Conservation (phyloP, 2,113 vertebrate species). For the Lota lota region DNA sequence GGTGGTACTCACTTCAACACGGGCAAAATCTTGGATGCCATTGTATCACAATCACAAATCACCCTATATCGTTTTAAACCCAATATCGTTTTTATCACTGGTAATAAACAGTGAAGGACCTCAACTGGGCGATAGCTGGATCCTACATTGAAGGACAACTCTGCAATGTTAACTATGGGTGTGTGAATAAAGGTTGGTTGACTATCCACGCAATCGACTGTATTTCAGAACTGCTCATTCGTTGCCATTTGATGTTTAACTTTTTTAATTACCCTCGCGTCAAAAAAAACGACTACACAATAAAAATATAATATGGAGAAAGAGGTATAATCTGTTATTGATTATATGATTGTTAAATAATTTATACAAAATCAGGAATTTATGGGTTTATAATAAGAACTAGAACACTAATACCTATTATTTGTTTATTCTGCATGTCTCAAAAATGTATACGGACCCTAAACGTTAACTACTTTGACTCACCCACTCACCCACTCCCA, state of each 20-base stretch:
- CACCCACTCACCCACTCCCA: no score
- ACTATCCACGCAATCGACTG: background rate
- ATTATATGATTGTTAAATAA: no score
- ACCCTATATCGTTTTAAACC: background rate
- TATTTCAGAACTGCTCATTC: background rate
- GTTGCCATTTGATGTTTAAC: background rate
- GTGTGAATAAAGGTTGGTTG: background rate
- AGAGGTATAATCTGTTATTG: no score
- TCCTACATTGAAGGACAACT: constrained; percentile 58
- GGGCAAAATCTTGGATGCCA: constrained; percentile 74
- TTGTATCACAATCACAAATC: constrained; percentile 30
- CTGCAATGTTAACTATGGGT: background rate
- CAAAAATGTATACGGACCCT: no score
- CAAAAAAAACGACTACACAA: no score
- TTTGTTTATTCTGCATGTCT: no score
- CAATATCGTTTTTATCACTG: background rate
- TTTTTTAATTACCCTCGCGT: no score
- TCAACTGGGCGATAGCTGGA: background rate
- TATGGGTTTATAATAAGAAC: no score
- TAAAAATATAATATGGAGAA: no score
- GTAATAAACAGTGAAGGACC: background rate
- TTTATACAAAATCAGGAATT: no score
- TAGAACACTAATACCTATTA: no score
- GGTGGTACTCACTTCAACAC: constrained; percentile 71
- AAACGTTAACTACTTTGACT: no score